A percentile compares a stretch with the other conserved stretches of the same genome.
Conservation (phyloP, 2,113 vertebrate genomes). For the Spea multiplicata region DNA sequence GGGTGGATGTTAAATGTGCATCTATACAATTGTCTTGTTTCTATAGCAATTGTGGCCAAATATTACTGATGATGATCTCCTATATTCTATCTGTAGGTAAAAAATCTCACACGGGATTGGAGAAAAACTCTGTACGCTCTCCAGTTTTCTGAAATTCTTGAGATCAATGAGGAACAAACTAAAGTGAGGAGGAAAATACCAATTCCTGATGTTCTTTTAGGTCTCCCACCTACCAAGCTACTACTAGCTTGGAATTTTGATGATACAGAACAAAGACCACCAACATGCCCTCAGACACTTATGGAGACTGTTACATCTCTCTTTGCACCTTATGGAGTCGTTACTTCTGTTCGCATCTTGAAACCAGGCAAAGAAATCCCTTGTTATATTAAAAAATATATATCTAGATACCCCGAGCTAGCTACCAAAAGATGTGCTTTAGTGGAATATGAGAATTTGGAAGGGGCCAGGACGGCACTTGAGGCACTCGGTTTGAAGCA, state of each 20-base stretch:
- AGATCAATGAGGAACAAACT: slow-evolving; percentile 73
- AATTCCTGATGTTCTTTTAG: slow-evolving; percentile 66
- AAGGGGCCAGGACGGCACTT: slow-evolving; percentile 61
- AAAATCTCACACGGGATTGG: slow-evolving; percentile 74
- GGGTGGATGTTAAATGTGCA: background rate
- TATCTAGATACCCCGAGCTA: slow-evolving; percentile 61
- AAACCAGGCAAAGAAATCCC: slow-evolving; percentile 72
- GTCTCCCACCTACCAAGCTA: slow-evolving; percentile 66
- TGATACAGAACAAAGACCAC: slow-evolving; percentile 6
- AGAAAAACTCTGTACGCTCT: slow-evolving; percentile 65
- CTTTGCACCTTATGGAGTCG: slow-evolving; percentile 60
- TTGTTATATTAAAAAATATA: slow-evolving; percentile 59
- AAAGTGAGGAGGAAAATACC: slow-evolving; percentile 68
- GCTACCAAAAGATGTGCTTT: slow-evolving; percentile 66
- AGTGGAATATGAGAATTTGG: slow-evolving; percentile 71
- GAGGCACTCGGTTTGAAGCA: slow-evolving; percentile 52
- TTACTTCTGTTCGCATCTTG: slow-evolving; percentile 67
- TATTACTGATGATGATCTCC: no score
- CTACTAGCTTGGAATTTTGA: slow-evolving; percentile 72
- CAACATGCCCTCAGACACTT: slow-evolving; percentile 44
- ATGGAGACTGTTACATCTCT: slow-evolving; percentile 59
- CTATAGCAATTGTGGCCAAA: no score
- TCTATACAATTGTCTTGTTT: no score
- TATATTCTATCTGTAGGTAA: slow-evolving; percentile 60
- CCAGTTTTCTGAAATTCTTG: slow-evolving; percentile 64